These are phyloP conservation scores for Ctenicera cuprea DNA, from an alignment of 2,888 invertebrate species.

Conservation along the genomic window DNA sequence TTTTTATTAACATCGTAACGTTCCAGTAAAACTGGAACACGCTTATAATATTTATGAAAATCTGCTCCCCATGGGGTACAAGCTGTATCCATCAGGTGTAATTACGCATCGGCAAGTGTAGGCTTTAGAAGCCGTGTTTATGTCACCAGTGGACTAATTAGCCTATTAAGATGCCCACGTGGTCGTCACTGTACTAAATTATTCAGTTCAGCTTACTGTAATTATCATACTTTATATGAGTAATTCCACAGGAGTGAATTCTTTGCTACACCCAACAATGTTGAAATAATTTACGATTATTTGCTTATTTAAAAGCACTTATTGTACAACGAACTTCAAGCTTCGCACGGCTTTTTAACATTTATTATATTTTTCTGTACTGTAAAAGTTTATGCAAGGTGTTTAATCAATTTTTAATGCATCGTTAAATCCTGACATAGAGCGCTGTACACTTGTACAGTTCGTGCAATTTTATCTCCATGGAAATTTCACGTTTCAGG, in stretches of 20 bases:
- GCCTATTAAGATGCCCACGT: constrained; percentile 42
- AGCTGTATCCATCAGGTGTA: constrained; percentile 21
- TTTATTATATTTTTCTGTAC: background rate
- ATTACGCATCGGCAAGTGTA: constrained; percentile 16
- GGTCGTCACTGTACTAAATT: constrained; percentile 28
- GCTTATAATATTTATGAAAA: constrained; percentile 26
- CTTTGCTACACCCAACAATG: constrained; percentile 17
- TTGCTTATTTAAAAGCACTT: constrained; percentile 22
- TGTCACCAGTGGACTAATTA: constrained; percentile 39
- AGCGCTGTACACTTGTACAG: background rate
- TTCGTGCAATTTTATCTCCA: background rate
- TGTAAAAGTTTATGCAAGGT: constrained; percentile 14
- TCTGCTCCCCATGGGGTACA: constrained; percentile 21
- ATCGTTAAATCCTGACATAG: constrained; percentile 14
- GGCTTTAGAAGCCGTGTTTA: constrained; percentile 38
- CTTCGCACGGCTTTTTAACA: constrained; percentile 2
- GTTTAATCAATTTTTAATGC: constrained; percentile 33
- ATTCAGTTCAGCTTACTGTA: constrained; percentile 23
- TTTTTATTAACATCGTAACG: constrained; percentile 19
- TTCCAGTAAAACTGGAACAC: constrained; percentile 28
- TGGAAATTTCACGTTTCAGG: constrained; percentile 3
- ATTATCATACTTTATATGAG: constrained; percentile 31
- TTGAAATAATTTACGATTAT: constrained; percentile 25
- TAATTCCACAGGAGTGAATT: constrained; percentile 11
- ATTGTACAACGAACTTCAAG: background rate